Conservation (phyloP, 2,888 invertebrate species). For the Drosophila stalkeri region DNA sequence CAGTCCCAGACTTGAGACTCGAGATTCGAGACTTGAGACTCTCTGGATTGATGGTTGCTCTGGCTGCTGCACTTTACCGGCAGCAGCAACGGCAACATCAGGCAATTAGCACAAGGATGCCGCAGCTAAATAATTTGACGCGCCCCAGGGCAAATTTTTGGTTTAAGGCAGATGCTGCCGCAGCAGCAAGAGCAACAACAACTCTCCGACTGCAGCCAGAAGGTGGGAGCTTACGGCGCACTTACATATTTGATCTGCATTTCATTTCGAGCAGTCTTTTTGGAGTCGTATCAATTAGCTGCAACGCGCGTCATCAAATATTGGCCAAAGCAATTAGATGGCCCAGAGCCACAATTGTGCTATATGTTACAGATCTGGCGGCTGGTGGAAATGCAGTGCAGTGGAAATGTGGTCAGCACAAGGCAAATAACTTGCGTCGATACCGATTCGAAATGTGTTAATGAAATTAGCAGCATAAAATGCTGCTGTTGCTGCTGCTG, state of each 20-base stretch:
- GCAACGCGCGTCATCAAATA: conserved; percentile 69
- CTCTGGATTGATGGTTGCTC: conserved; percentile 72
- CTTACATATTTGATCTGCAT: conserved; percentile 65
- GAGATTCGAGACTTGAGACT: conserved; percentile 38
- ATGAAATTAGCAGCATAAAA: conserved; percentile 82
- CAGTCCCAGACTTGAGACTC: conserved; percentile 37
- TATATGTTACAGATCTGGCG: conserved; percentile 28
- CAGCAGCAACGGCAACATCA: conserved; percentile 38
- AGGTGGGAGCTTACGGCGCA: conserved; percentile 56
- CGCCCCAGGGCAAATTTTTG: conserved; percentile 54
- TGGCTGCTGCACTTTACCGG: conserved; percentile 71
- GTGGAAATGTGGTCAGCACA: conserved; percentile 36
- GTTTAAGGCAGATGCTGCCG: conserved; percentile 19
- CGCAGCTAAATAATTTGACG: conserved; percentile 78
- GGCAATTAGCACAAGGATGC: conserved; percentile 80
- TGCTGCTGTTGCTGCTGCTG: conserved; percentile 13
- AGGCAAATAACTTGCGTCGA: conserved; percentile 60
- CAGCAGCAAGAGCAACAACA: too few relatives aligned
- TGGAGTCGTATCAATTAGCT: conserved; percentile 52
- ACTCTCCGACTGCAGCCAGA: conserved; percentile 9
- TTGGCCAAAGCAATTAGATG: conserved; percentile 58
- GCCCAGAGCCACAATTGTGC: conserved; percentile 3
- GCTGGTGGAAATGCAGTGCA: conserved; percentile 49
- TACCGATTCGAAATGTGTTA: conserved; percentile 72
- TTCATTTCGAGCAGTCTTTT: conserved; percentile 32